Evolutionary conservation across 2,888 invertebrate genomes (phyloP).

Genomic region (Drosophila niveifrons): DNA sequence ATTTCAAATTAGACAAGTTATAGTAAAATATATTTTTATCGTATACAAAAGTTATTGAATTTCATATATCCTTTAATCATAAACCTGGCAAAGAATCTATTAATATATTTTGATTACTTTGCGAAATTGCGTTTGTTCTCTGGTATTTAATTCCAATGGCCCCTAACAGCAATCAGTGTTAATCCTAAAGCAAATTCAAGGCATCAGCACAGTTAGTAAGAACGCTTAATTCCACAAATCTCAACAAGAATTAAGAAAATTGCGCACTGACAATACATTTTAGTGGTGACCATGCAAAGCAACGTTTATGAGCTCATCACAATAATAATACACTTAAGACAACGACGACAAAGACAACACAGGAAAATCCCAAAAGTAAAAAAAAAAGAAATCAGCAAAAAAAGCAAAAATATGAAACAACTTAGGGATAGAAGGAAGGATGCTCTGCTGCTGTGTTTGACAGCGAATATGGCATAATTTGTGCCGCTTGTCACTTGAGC

Average conservation of each 20-base stretch:
- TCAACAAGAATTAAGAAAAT: neutral
- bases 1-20: too few relatives aligned
- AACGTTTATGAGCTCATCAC: constrained; percentile 4
- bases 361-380: neutral
- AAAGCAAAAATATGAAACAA: constrained; percentile 1
- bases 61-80: too few relatives aligned
- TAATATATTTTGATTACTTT: too few relatives aligned
- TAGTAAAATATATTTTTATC: too few relatives aligned
- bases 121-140: too few relatives aligned
- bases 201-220: neutral
- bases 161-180: neutral
- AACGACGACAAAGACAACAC: neutral
- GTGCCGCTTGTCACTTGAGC: constrained; percentile 5
- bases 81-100: too few relatives aligned
- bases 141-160: neutral
- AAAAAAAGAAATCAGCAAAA: neutral
- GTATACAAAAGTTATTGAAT: too few relatives aligned
- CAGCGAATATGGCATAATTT: constrained; percentile 28
- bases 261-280: neutral
- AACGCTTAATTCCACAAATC: neutral
- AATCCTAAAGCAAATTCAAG: neutral
- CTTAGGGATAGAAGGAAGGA: neutral
- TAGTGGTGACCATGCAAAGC: neutral
- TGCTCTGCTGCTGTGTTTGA: constrained; percentile 14
- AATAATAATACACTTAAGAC: neutral